Percentiles rank a stretch among this genome's conserved stretches.
These are phyloP conservation scores for Drosophila kohkoa DNA, from an alignment of 1,140 invertebrate genomes.

Conservation along the genomic window DNA sequence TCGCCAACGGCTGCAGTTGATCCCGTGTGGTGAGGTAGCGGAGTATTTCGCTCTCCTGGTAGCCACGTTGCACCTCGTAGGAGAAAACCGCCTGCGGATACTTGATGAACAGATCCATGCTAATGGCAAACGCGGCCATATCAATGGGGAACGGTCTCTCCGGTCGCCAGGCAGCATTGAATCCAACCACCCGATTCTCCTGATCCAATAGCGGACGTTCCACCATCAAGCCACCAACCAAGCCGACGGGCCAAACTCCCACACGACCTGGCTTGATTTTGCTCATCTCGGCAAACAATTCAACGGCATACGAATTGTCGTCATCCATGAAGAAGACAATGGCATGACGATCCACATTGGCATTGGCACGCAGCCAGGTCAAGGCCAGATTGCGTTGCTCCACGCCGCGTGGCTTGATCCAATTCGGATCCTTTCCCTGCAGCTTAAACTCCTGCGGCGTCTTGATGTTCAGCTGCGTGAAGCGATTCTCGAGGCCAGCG, in stretches of 20 bases:
- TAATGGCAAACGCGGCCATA: slow-evolving; percentile 99
- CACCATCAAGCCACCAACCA: slow-evolving; percentile 95
- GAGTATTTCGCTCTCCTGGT: slow-evolving; percentile 96
- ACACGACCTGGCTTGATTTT: slow-evolving; percentile 90
- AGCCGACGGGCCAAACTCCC: slow-evolving; percentile 98
- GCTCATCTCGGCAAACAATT: slow-evolving; percentile 90
- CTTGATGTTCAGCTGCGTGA: slow-evolving; percentile 75
- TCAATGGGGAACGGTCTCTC: slow-evolving; percentile 97
- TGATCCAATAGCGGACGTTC: slow-evolving; percentile 92
- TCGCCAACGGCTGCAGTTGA: slow-evolving; percentile 95
- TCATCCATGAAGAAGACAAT: slow-evolving; percentile 99
- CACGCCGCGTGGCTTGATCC: slow-evolving; percentile 97
- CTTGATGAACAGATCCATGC: slow-evolving; percentile 91
- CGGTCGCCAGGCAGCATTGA: slow-evolving; percentile 93
- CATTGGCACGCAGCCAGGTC: slow-evolving; percentile 93
- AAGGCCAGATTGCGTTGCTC: slow-evolving; percentile 96
- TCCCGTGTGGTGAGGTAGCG: slow-evolving; percentile 91
- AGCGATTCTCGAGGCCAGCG: slow-evolving; percentile 84
- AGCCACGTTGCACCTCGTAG: slow-evolving; percentile 91
- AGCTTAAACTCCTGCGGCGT: slow-evolving; percentile 89
- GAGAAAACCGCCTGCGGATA: slow-evolving; percentile 93
- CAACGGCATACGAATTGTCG: slow-evolving; percentile 93
- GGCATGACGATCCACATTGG: slow-evolving; percentile 87
- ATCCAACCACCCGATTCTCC: slow-evolving; percentile 91
- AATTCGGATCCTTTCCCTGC: slow-evolving; percentile 90